Evolutionary conservation across 2,888 invertebrate species (phyloP).

Genomic region (Volucella zonaria): DNA sequence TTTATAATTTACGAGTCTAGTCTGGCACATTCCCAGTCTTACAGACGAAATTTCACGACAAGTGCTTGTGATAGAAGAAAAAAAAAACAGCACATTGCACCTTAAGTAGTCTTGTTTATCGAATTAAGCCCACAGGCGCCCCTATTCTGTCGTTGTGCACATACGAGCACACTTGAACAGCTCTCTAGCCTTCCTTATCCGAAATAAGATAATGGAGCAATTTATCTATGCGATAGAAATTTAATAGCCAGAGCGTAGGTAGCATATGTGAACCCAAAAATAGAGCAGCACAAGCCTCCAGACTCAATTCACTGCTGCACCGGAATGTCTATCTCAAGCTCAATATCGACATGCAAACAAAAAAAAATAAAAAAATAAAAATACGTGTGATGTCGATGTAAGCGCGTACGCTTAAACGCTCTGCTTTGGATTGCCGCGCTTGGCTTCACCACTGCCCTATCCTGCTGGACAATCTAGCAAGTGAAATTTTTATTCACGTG

Average conservation of each 20-base stretch:
- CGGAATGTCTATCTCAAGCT: conserved; percentile 52
- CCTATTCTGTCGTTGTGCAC: conserved; percentile 39
- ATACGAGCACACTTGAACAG: conserved; percentile 8
- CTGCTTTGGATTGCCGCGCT: not conserved
- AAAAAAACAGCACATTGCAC: conserved; percentile 26
- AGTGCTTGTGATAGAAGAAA: conserved; percentile 1
- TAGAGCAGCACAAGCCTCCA: conserved; percentile 34
- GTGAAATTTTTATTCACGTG: conserved; percentile 59
- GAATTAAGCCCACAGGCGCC: conserved; percentile 60
- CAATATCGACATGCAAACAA: conserved; percentile 42
- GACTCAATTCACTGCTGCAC: conserved; percentile 16
- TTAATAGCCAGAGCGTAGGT: conserved; percentile 70
- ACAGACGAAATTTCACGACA: conserved; percentile 54
- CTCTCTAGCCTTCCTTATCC: conserved; percentile 61
- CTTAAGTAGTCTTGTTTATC: conserved; percentile 32
- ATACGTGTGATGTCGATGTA: conserved; percentile 24
- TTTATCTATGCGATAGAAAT: conserved; percentile 71
- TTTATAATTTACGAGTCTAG: no score
- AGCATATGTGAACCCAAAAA: conserved; percentile 50
- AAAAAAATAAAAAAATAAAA: conserved; percentile 13
- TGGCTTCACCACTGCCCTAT: conserved; percentile 49
- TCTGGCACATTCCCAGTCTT: conserved; percentile 24
- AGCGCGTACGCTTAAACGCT: conserved; percentile 31
- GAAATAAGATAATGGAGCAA: conserved; percentile 70
- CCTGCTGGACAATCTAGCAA: conserved; percentile 36